A percentile compares a stretch with the other conserved stretches of the same genome.
phyloP scores from a whole-genome alignment of 2,113 vertebrate genomes.

The Strigops habroptila region DNA sequence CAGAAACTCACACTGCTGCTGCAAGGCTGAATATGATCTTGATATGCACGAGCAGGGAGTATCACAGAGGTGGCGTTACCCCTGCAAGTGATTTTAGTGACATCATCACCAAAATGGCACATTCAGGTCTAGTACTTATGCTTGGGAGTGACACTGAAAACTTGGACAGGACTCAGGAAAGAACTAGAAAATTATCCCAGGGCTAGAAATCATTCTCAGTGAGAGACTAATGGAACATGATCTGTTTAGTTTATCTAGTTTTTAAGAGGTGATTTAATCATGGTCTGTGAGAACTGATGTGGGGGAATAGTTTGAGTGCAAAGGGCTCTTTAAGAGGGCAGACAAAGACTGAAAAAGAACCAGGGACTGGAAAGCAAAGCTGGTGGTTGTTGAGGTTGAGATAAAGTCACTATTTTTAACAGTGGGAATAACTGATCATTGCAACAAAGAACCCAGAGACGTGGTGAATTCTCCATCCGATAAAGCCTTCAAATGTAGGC shows the following conservation, averaged over 20 bases:
- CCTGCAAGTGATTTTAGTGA: neutral
- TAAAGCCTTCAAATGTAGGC: neutral
- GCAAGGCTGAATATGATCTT: neutral
- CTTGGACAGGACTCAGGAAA: slow-evolving; percentile 26
- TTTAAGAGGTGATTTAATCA: slow-evolving; percentile 58
- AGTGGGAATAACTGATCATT: slow-evolving; percentile 32
- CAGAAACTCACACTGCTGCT: neutral
- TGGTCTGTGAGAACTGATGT: slow-evolving; percentile 43
- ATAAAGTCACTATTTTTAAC: slow-evolving; percentile 54
- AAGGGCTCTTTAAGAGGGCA: slow-evolving; percentile 42
- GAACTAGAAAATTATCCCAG: slow-evolving; percentile 13
- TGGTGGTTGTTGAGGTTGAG: neutral
- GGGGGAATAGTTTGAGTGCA: neutral
- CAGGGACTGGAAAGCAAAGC: slow-evolving; percentile 14
- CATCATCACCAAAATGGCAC: neutral
- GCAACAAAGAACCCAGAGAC: neutral
- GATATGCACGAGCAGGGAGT: neutral
- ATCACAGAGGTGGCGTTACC: neutral
- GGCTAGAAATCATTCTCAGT: slow-evolving; percentile 39
- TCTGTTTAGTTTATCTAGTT: slow-evolving; percentile 53
- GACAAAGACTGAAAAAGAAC: slow-evolving; percentile 14
- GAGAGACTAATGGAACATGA: slow-evolving; percentile 6
- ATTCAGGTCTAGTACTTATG: neutral
- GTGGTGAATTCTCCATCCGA: neutral
- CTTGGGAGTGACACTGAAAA: neutral